Base-by-base conservation (phyloP, 2,888 invertebrate genomes). In the Pachydiplax longipennis region DNA sequence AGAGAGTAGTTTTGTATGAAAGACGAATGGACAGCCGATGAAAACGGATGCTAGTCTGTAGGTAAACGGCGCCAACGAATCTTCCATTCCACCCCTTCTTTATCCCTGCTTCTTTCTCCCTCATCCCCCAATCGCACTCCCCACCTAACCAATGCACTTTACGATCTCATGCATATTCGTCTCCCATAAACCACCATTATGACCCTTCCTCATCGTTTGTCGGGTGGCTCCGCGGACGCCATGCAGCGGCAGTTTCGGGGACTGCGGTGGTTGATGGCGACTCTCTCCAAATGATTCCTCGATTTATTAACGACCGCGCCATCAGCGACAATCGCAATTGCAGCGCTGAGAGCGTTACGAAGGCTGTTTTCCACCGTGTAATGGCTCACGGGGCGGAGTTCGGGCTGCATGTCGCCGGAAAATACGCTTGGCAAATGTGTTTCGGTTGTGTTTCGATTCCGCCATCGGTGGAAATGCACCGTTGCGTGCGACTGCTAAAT, bases 101-200 rank as follows among this genome's bases (percentile, higher is more conserved):
- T 22, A 25, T 10, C 65, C 73, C 73, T 31, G 18, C 53, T 53
- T 53, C 53, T 58, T 31, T 31, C n/a, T 6, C 31, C 53, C 48
- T 82, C 82, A 25, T 48, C 31, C 31, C 53, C 25, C 1, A n/a
- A 65, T 25, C 82, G 15, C 48, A 13, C n/a, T 35, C 58, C 25
- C 12, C 58, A 58, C 35, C 58, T 73, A 58, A 83, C 53, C 83
- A 58, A 83, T 83, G 83, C 83, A 83, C 83, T 83, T 83, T 83
- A 35, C 83, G 83, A 35, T 83, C 83, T 83, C 83, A 83, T 83
- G 35, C 83, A 83, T 83, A 83, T 83, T 83, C 58, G 25, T 83
- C 35, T 83, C 83, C 83, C 83, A 58, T 83, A 83, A 83, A 83
- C 83, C 58, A 58, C 83, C 58, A 83, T 83, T 83, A 83, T 58